Base-by-base conservation (phyloP, 2,888 invertebrate genomes). In the Tenthredo notha region DNA sequence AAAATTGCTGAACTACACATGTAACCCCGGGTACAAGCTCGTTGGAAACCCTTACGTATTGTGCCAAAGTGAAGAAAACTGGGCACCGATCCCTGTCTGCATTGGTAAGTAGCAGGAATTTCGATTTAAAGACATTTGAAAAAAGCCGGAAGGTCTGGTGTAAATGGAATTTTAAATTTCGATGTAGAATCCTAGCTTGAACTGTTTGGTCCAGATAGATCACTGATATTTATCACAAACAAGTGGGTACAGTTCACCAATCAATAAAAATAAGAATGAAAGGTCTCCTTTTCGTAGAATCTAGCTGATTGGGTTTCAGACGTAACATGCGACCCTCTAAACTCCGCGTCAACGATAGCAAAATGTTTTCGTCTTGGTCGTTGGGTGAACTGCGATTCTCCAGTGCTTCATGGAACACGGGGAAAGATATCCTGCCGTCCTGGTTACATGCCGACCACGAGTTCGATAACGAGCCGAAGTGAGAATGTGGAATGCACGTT, bases 321-420 rank as follows among this genome's bases (percentile, higher is more conserved):
- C 33, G 67, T 25, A 33, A 67, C 18, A 33, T 67, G 67, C 67
- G 33, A 25, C 21, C 67, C 67, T 15, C 29, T 67, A 1, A 25
- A 67, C 67, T 29, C 67, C 5, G 4, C 25, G 67, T 21, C 67
- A 18, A 67, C 25, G 21, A 25, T n/a, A 33, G 33, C 67, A 33
- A 33, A 67, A 67, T 67, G 67, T 33, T 67, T 67, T 5, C 67
- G 25, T 2, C 33, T 15, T 2, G 29, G 67, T 33, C 67, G 67
- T 15, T 67, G 67, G 67, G 67, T 33, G 29, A 67, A 15, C 33
- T 67, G 67, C 67, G 67, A 67, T 33, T 67, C 33, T 67, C n/a
- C 67, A 15, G 25, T 67, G 29, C 67, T 15, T 33, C 25, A 18
- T 18, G 33, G 33, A 15, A 67, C 67, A 25, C n/a, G 67, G 4